Conservation (phyloP, 2,888 invertebrate genomes). For the Notocelia uddmanniana region DNA sequence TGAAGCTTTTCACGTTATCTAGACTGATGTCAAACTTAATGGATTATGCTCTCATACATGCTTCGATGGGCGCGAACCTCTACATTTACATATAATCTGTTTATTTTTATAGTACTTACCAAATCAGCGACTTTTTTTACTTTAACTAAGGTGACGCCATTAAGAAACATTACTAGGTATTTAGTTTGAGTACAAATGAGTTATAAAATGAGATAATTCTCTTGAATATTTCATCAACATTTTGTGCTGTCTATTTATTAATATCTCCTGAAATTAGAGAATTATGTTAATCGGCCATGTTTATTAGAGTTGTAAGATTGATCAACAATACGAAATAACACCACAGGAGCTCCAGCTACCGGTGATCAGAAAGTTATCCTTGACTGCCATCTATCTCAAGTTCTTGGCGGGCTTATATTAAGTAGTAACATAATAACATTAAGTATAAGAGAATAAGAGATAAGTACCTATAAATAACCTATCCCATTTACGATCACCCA, state of each 20-base stretch:
- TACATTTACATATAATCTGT: not conserved
- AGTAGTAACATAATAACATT: too few species aligned
- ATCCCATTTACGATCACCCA: not conserved
- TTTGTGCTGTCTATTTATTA: not conserved
- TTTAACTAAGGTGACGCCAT: not conserved
- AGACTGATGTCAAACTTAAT: constrained; percentile 16
- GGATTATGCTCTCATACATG: constrained; percentile 5
- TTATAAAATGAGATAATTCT: not conserved
- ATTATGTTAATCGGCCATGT: not conserved
- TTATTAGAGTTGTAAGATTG: not conserved
- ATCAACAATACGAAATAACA: not conserved
- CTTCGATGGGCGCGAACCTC: too few species aligned
- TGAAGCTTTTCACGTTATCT: constrained; percentile 21
- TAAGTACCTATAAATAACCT: too few species aligned
- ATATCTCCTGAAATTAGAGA: not conserved
- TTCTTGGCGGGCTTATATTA: too few species aligned
- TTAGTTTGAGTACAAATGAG: not conserved
- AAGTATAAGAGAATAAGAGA: too few species aligned
- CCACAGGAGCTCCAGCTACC: too few species aligned
- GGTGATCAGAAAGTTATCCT: too few species aligned
- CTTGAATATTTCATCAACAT: not conserved
- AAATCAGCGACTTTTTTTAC: too few species aligned
- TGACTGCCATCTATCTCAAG: too few species aligned
- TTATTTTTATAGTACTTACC: not conserved
- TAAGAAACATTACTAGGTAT: not conserved